Evolutionary conservation across 2,113 vertebrate species (phyloP).

Genomic region (Madoqua kirkii): DNA sequence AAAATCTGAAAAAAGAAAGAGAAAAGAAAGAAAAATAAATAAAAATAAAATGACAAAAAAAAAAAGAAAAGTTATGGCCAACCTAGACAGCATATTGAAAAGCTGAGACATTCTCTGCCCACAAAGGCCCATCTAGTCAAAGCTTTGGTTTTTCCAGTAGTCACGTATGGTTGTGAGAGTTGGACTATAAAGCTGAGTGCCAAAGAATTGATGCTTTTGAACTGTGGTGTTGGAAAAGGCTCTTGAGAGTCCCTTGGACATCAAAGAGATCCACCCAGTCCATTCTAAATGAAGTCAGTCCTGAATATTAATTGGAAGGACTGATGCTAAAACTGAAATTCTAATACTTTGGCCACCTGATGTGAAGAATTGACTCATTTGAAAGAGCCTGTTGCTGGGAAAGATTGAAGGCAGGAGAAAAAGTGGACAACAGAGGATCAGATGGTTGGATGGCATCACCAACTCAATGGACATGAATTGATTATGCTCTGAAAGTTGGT

Average conservation of each 20-base stretch:
- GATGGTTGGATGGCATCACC: not conserved
- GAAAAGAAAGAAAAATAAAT: too few species aligned
- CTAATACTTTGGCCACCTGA: not conserved
- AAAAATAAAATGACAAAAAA: too few species aligned
- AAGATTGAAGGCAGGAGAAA: not conserved
- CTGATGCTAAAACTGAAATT: not conserved
- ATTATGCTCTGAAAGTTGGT: not conserved
- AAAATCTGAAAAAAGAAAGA: too few species aligned
- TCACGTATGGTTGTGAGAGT: not conserved
- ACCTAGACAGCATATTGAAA: not conserved
- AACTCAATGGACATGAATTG: not conserved
- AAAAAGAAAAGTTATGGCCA: not conserved
- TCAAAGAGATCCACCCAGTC: not conserved
- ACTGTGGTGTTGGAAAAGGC: not conserved
- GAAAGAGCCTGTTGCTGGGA: not conserved
- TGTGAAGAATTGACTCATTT: not conserved
- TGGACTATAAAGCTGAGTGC: not conserved
- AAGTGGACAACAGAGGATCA: not conserved
- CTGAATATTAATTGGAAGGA: not conserved
- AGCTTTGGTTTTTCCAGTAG: not conserved
- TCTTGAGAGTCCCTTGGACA: not conserved
- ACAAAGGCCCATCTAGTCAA: not conserved
- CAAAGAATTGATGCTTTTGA: not conserved
- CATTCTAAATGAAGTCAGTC: not conserved
- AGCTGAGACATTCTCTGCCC: not conserved